phyloP scores from a whole-genome alignment of 2,113 vertebrate species.

The Semnornis frantzii region DNA sequence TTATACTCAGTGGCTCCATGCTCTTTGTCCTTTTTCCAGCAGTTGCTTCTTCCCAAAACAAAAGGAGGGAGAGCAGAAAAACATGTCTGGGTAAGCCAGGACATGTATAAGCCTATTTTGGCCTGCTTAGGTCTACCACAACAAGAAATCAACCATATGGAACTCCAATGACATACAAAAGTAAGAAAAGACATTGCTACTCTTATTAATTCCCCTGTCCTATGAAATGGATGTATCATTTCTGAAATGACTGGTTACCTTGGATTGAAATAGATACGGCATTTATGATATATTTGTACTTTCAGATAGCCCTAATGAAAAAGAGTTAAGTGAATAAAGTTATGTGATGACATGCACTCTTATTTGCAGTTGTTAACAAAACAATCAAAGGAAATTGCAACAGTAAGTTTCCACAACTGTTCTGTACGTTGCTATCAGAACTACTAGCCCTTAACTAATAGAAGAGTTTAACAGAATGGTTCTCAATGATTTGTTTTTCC shows the following conservation, averaged over 20 bases:
- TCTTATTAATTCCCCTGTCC: not conserved
- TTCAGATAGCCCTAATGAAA: not conserved
- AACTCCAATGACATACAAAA: not conserved
- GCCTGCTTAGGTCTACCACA: no score
- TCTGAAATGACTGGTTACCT: not conserved
- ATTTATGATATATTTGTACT: not conserved
- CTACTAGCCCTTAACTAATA: slow-evolving; percentile 40
- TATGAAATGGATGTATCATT: not conserved
- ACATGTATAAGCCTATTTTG: no score
- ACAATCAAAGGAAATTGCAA: not conserved
- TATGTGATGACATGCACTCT: not conserved
- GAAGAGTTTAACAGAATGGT: slow-evolving; percentile 1
- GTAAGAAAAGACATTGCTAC: not conserved
- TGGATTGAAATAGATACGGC: not conserved
- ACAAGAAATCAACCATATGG: not conserved
- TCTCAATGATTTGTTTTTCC: slow-evolving; percentile 13
- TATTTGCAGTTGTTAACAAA: not conserved
- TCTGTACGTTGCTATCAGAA: not conserved
- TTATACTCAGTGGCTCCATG: no score
- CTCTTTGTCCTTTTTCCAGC: no score
- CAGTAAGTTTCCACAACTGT: not conserved
- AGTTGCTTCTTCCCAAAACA: no score
- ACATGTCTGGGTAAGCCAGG: no score
- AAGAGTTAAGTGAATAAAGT: not conserved
- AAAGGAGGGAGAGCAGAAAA: no score